Conservation (phyloP, 2,888 invertebrate species). For the Phortica okadai region DNA sequence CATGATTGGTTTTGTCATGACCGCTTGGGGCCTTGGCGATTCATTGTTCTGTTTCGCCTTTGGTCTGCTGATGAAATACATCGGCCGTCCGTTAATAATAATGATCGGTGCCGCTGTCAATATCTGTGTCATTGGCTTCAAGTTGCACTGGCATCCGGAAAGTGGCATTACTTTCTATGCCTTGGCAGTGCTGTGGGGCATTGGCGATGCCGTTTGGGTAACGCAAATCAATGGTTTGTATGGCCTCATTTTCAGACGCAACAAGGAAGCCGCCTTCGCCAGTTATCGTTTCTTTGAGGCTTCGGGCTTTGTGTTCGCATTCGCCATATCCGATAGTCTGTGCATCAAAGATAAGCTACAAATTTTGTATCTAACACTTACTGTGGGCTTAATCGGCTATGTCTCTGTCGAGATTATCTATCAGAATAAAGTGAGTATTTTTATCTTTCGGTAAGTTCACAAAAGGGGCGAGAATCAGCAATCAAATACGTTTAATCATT, state of each 20-base stretch:
- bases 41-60: constrained; percentile 92
- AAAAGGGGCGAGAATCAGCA: too few relatives aligned
- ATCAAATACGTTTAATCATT: too few relatives aligned
- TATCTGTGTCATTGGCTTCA: constrained; percentile 84
- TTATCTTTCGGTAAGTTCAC: not conserved
- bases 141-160: constrained; percentile 89
- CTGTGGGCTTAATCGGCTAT: constrained; percentile 86
- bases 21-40: constrained; percentile 95
- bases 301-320: constrained; percentile 90
- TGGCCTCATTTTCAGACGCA: constrained; percentile 89
- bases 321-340: constrained; percentile 89
- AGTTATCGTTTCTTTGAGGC: constrained; percentile 93
- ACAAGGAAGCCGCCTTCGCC: constrained; percentile 93
- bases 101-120: constrained; percentile 79
- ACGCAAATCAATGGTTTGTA: constrained; percentile 96
- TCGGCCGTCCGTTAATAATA: constrained; percentile 90
- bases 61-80: constrained; percentile 92
- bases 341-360: constrained; percentile 90
- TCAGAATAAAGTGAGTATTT: constrained; percentile 83
- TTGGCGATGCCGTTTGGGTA: constrained; percentile 96
- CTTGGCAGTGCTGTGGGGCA: constrained; percentile 93
- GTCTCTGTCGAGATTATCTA: constrained; percentile 87
- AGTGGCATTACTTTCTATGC: constrained; percentile 78
- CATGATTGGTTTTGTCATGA: constrained; percentile 96
- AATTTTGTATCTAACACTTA: constrained; percentile 86